Conservation (phyloP, 2,113 vertebrate genomes). For the Gobiocypris rarus region DNA sequence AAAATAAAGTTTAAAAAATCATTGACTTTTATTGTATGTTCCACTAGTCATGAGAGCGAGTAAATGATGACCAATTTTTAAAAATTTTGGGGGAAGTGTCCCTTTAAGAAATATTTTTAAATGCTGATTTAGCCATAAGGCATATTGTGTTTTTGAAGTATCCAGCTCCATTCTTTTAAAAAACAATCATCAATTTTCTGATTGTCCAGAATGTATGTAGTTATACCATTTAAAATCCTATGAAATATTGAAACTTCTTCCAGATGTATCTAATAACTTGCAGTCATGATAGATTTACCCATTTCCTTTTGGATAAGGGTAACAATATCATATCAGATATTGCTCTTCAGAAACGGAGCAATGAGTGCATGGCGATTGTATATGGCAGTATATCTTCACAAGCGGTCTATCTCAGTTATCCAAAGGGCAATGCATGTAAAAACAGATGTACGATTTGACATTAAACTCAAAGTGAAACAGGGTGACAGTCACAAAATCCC, state of each 20-base stretch:
- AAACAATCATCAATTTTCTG: neutral
- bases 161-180: neutral
- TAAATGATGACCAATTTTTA: too few species aligned
- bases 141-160: neutral
- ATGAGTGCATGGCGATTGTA: conserved; percentile 5
- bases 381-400: conserved; percentile 34
- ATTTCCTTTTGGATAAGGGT: conserved; percentile 38
- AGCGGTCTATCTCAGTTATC: conserved; percentile 20
- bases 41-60: too few species aligned
- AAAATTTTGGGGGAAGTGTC: neutral
- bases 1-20: too few species aligned
- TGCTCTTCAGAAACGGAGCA: conserved; percentile 11
- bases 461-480: conserved; percentile 50
- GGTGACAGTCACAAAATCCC: conserved; percentile 31
- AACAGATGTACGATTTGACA: conserved; percentile 51
- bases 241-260: conserved; percentile 14
- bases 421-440: conserved; percentile 34
- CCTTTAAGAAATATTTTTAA: neutral
- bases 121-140: neutral
- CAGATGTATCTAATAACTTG: conserved; percentile 36
- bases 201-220: neutral
- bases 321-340: conserved; percentile 42
- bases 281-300: conserved; percentile 25
- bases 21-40: too few species aligned
- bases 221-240: neutral